Evolutionary conservation across 2,113 vertebrate species (phyloP).

Genomic region (Zingel zingel): DNA sequence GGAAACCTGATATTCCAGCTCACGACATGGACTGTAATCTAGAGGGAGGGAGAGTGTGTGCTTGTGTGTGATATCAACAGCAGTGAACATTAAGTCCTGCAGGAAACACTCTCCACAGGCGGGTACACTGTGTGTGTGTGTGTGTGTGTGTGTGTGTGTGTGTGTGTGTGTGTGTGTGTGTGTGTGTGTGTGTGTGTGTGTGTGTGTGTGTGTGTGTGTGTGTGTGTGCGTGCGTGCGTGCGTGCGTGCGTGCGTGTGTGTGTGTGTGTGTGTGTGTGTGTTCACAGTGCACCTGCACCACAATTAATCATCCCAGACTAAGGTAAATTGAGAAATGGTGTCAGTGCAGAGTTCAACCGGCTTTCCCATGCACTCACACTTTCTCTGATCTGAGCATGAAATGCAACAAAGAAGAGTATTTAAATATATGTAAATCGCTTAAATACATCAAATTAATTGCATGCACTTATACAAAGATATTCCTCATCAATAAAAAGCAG

Average conservation of each 20-base stretch:
- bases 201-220: not conserved
- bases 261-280: not conserved
- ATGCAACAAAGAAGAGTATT: not conserved
- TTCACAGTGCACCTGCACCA: conserved; percentile 42
- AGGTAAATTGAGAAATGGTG: conserved; percentile 51
- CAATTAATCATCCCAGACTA: conserved; percentile 55
- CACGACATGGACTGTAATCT: conserved; percentile 64
- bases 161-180: not conserved
- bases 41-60: conserved; percentile 58
- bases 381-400: not conserved
- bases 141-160: not conserved
- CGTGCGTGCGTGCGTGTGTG: not conserved
- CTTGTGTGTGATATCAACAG: conserved; percentile 60
- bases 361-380: conserved; percentile 21
- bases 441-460: conserved; percentile 8
- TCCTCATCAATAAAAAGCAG: conserved; percentile 7
- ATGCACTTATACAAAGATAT: not conserved
- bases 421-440: conserved; percentile 20
- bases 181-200: conserved; percentile 7
- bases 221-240: not conserved
- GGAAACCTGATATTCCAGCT: conserved; percentile 87
- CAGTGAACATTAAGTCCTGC: conserved; percentile 68
- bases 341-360: conserved; percentile 39
- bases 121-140: not conserved
- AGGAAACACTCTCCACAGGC: conserved; percentile 42